These are phyloP conservation scores for Polydrusus pterygomalis DNA, from an alignment of 2,888 invertebrate species.

Conservation along the genomic window DNA sequence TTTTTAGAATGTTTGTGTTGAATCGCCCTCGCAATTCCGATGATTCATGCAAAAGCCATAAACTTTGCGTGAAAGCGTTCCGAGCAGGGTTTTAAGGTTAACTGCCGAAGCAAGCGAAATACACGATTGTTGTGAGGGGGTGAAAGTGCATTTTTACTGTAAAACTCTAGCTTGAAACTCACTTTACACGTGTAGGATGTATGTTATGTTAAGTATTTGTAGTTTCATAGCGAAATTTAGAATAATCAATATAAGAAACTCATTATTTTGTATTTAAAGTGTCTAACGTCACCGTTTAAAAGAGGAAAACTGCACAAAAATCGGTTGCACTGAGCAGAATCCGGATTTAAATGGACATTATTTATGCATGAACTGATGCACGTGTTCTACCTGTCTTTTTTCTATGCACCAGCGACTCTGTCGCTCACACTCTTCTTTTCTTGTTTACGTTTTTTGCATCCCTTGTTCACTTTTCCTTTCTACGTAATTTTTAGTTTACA, in stretches of 20 bases:
- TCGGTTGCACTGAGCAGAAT: slow-evolving; percentile 56
- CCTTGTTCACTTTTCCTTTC: slow-evolving; percentile 35
- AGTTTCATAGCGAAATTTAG: slow-evolving; percentile 18
- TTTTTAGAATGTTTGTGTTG: slow-evolving; percentile 16
- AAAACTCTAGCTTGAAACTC: slow-evolving; percentile 10
- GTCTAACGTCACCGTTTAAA: slow-evolving; percentile 8
- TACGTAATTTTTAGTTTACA: slow-evolving; percentile 7
- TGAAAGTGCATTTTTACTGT: slow-evolving; percentile 28
- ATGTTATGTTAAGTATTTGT: slow-evolving; percentile 16
- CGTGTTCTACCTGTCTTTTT: slow-evolving; percentile 60
- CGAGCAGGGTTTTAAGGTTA: slow-evolving; percentile 49
- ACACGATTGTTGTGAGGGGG: slow-evolving; percentile 33
- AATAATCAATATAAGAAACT: slow-evolving; percentile 30
- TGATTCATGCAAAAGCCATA: slow-evolving; percentile 28
- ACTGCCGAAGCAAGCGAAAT: slow-evolving; percentile 31
- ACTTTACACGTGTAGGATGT: slow-evolving; percentile 9
- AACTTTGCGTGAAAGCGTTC: slow-evolving; percentile 24
- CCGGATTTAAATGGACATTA: slow-evolving; percentile 58
- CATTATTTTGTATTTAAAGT: slow-evolving; percentile 14
- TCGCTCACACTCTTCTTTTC: slow-evolving; percentile 52
- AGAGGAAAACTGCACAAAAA: slow-evolving; percentile 41
- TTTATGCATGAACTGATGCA: slow-evolving; percentile 63
- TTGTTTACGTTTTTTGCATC: slow-evolving; percentile 54
- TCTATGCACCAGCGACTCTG: slow-evolving; percentile 45
- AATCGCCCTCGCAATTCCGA: slow-evolving; percentile 16